A percentile compares a stretch with the other conserved stretches of the same genome.
Conservation (phyloP, 2,113 vertebrate species). For the Grantiella picta region DNA sequence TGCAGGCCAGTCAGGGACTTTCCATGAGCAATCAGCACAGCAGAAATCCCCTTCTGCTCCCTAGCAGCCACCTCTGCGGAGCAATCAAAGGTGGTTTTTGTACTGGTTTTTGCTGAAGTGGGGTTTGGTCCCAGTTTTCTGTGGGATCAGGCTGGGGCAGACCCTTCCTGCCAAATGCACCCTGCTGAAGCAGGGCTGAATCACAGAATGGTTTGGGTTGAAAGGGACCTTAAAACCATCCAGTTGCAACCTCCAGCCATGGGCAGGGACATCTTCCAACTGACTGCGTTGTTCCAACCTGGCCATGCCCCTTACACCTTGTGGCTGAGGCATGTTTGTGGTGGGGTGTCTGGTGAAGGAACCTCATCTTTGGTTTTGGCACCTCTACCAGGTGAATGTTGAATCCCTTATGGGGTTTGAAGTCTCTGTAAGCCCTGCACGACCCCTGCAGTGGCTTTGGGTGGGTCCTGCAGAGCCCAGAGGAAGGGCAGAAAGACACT, state of each 20-base stretch:
- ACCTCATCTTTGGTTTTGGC: not conserved
- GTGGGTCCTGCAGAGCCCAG: not conserved
- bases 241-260: not conserved
- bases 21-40: not conserved
- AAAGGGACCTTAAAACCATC: not conserved
- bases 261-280: not conserved
- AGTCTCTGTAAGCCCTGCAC: not conserved
- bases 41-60: slow-evolving; percentile 40
- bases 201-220: not conserved
- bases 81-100: not conserved
- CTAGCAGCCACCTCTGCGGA: not conserved
- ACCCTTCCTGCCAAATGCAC: not conserved
- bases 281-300: not conserved
- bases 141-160: not conserved
- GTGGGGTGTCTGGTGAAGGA: not conserved
- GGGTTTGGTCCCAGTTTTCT: not conserved
- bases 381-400: not conserved
- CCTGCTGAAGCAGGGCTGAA: not conserved
- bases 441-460: not conserved
- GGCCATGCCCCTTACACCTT: not conserved
- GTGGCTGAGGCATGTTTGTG: accelerated
- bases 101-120: not conserved
- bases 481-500: not conserved
- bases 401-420: not conserved
- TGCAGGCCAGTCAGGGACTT: slow-evolving; percentile 31